Evolutionary conservation across 2,888 invertebrate species (phyloP).

Genomic region (Orchesellides sinensis): DNA sequence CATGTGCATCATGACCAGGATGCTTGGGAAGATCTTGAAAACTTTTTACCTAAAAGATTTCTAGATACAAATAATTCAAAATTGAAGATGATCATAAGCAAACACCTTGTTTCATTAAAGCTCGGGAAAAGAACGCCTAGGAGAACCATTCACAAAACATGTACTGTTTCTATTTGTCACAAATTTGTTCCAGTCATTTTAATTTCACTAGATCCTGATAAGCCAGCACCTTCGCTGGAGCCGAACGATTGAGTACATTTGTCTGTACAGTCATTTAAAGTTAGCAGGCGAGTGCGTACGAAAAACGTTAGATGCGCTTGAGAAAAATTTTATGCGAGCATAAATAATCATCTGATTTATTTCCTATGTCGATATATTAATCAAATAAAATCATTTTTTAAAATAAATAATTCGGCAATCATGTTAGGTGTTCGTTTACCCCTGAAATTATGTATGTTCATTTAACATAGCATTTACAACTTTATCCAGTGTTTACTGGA

Average conservation of each 20-base stretch:
- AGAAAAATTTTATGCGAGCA: too few species aligned
- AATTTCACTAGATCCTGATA: background rate
- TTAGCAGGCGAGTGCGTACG: too few species aligned
- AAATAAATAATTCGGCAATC: too few species aligned
- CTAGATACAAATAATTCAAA: background rate
- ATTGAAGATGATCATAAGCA: background rate
- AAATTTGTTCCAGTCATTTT: constrained; percentile 43
- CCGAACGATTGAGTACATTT: background rate
- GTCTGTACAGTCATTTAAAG: too few species aligned
- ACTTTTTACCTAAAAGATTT: background rate
- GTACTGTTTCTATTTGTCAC: constrained; percentile 50
- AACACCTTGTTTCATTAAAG: background rate
- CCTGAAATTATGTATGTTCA: too few species aligned
- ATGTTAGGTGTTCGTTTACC: too few species aligned
- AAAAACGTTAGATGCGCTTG: too few species aligned
- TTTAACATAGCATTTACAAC: too few species aligned
- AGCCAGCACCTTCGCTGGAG: background rate
- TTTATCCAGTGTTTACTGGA: too few species aligned
- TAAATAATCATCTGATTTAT: too few species aligned
- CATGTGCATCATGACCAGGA: constrained; percentile 1
- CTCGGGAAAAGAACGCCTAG: constrained; percentile 40
- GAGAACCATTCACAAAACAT: constrained; percentile 45
- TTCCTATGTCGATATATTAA: too few species aligned
- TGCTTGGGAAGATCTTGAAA: background rate
- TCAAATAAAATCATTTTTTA: too few species aligned